Percentiles rank a stretch among this genome's conserved stretches.
Evolutionary conservation across 2,888 invertebrate species (phyloP).

Genomic region (Agriopis marginaria): DNA sequence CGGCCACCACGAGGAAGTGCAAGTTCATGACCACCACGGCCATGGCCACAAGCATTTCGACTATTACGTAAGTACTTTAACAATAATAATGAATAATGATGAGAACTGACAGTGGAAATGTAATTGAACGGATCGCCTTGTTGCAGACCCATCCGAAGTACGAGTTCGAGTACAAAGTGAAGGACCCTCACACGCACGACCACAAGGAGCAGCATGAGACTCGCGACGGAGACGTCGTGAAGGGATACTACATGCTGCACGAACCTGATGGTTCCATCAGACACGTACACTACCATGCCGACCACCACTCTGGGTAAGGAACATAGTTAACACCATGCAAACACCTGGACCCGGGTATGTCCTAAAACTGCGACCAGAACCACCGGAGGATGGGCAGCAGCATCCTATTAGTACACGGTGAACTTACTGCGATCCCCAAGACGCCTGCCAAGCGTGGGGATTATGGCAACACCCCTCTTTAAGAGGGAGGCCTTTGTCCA

Average conservation of each 20-base stretch:
- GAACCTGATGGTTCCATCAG: conserved; percentile 72
- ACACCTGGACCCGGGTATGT: no score
- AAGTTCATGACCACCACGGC: conserved; percentile 32
- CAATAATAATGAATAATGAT: not conserved
- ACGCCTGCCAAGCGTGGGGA: no score
- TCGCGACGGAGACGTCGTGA: conserved; percentile 73
- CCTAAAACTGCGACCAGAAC: no score
- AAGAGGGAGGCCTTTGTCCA: no score
- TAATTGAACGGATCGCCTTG: not conserved
- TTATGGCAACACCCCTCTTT: no score
- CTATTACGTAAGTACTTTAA: conserved; percentile 22
- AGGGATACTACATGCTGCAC: conserved; percentile 66
- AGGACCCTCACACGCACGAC: conserved; percentile 82
- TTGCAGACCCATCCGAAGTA: conserved; percentile 66
- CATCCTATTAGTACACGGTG: no score
- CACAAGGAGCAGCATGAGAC: conserved; percentile 76
- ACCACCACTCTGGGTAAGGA: conserved; percentile 75
- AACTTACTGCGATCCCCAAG: no score
- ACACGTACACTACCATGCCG: conserved; percentile 78
- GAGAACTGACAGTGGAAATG: not conserved
- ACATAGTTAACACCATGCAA: not conserved
- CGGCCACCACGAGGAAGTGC: conserved; percentile 48
- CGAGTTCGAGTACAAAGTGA: conserved; percentile 64
- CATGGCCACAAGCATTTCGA: conserved; percentile 33
- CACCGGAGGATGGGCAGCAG: no score